A percentile compares a stretch with the other conserved stretches of the same genome.
phyloP scores from a whole-genome alignment of 2,797 vertebrate species.

The Artibeus jamaicensis region DNA sequence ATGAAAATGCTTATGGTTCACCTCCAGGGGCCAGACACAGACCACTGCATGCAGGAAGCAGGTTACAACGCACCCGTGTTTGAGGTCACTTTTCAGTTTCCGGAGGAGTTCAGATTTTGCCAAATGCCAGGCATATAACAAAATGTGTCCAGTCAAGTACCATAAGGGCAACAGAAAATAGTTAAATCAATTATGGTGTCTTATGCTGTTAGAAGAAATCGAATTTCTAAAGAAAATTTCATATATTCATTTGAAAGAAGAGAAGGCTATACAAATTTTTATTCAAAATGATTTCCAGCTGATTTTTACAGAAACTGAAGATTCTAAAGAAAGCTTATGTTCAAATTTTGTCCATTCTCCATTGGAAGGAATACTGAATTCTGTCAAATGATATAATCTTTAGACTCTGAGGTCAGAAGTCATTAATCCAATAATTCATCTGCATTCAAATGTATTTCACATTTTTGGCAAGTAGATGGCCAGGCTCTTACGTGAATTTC shows the following conservation, averaged over 20 bases:
- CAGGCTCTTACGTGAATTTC: neutral
- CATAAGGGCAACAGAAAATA: neutral
- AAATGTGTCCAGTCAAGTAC: neutral
- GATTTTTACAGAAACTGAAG: constrained; percentile 3
- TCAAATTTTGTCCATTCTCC: constrained; percentile 5
- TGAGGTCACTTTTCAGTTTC: neutral
- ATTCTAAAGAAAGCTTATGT: neutral
- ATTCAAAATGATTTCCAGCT: neutral
- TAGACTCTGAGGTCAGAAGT: neutral
- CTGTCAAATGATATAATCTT: neutral
- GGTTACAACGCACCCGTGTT: neutral
- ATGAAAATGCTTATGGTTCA: neutral
- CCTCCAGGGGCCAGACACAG: neutral
- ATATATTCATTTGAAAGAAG: neutral
- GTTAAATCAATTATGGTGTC: neutral
- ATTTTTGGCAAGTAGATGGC: neutral
- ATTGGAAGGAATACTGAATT: neutral
- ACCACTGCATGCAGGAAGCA: neutral
- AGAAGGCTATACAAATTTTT: neutral
- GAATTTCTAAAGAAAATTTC: constrained; percentile 18
- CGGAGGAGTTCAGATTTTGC: neutral
- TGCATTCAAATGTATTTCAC: neutral
- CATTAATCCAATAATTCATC: neutral
- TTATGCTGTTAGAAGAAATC: neutral
- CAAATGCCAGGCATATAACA: neutral